Conservation (phyloP, 1,140 invertebrate genomes). For the Hesperophylax magnus region DNA sequence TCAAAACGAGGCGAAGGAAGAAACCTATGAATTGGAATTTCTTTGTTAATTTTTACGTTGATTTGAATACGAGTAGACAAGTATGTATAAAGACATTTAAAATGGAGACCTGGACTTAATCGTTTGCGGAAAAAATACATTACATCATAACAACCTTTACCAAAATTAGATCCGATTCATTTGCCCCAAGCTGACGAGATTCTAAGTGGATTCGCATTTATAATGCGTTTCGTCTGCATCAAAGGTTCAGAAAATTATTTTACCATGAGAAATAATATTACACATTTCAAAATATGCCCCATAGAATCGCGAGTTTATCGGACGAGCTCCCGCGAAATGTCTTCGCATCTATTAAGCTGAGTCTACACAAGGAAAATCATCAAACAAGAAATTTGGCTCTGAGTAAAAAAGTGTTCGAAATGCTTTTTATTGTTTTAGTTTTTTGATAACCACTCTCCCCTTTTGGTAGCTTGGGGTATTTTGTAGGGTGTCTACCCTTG, state of each 20-base stretch:
- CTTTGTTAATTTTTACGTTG: no score
- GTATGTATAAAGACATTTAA: no score
- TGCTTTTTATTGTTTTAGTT: neutral
- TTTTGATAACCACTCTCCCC: neutral
- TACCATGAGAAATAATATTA: conserved; percentile 18
- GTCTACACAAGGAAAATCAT: neutral
- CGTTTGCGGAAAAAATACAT: no score
- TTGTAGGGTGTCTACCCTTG: neutral
- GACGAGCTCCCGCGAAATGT: conserved; percentile 24
- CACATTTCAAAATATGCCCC: conserved; percentile 30
- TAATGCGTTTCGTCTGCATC: neutral
- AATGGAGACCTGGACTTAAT: no score
- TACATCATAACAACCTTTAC: no score
- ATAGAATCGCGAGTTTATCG: conserved; percentile 30
- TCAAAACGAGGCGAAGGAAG: no score
- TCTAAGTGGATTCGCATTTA: no score
- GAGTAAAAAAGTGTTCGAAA: neutral
- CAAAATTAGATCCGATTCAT: neutral
- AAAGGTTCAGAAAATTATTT: conserved; percentile 14
- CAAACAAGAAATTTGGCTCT: neutral
- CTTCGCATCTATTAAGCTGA: conserved; percentile 20
- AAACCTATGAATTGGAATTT: no score
- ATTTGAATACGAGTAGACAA: no score
- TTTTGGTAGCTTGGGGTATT: neutral
- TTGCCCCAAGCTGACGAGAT: neutral